Percentiles rank a stretch among this genome's conserved stretches.
Conservation (phyloP, 2,113 vertebrate genomes). For the Ammodramus savannarum region DNA sequence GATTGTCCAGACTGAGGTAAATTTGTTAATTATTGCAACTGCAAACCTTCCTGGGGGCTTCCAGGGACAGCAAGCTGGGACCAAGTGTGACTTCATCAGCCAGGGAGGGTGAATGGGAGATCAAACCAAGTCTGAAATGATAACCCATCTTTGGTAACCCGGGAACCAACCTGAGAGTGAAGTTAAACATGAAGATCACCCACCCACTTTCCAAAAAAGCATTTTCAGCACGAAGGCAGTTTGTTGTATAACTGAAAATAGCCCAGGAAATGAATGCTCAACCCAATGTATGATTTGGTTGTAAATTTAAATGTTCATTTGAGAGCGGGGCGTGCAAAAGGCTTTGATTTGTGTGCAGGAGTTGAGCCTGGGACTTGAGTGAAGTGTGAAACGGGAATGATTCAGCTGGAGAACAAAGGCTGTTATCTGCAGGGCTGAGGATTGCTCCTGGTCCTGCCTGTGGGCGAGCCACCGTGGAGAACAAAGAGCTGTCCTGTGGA, state of each 20-base stretch:
- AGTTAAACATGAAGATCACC: background rate
- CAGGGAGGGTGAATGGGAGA: background rate
- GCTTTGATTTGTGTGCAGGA: background rate
- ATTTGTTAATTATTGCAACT: background rate
- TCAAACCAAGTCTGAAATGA: background rate
- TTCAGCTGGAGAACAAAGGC: background rate
- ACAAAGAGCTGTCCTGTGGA: slow-evolving; percentile 7
- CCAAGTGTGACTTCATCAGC: background rate
- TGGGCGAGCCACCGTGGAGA: background rate
- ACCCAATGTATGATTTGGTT: background rate
- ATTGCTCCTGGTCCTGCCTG: background rate
- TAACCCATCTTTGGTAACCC: background rate
- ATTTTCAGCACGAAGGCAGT: background rate
- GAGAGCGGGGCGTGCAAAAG: background rate
- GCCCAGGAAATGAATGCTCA: background rate
- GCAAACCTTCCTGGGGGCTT: background rate
- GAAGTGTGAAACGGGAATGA: background rate
- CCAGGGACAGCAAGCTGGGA: background rate
- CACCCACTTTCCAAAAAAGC: background rate
- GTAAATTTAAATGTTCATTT: background rate
- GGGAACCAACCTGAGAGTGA: background rate
- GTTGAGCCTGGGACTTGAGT: background rate
- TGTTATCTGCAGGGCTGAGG: background rate
- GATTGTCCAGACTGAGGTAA: background rate
- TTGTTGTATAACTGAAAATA: background rate